phyloP scores from a whole-genome alignment of 2,113 vertebrate genomes.

The Colaptes auratus region DNA sequence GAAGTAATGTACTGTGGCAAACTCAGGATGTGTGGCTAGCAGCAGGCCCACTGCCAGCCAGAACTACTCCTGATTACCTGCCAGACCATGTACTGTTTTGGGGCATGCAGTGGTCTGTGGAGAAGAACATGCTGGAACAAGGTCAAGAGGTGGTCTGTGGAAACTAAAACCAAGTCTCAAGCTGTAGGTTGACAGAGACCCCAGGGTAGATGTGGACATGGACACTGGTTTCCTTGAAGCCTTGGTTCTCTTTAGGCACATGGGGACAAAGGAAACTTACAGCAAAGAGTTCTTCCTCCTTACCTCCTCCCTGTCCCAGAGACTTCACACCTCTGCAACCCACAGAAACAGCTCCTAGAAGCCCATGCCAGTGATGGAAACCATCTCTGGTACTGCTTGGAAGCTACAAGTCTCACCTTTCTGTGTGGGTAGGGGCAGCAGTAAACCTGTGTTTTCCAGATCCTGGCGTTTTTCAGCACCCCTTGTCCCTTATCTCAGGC shows the following conservation, averaged over 20 bases:
- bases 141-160: background rate
- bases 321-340: background rate
- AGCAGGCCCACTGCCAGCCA: background rate
- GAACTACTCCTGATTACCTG: background rate
- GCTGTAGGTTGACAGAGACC: fast-evolving
- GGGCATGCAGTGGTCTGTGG: background rate
- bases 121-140: background rate
- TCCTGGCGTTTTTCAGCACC: background rate
- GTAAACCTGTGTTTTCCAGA: background rate
- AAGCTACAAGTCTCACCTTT: background rate
- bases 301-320: background rate
- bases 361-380: background rate
- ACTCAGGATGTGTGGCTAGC: background rate
- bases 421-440: background rate
- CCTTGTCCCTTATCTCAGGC: background rate
- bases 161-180: background rate
- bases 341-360: background rate
- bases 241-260: background rate
- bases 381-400: background rate
- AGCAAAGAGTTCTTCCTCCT: background rate
- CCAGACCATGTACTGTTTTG: background rate
- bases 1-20: background rate
- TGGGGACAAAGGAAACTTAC: background rate
- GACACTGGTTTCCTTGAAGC: background rate
- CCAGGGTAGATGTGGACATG: background rate